Conservation (phyloP, 2,797 vertebrate species). For the Rhinophrynus dorsalis region DNA sequence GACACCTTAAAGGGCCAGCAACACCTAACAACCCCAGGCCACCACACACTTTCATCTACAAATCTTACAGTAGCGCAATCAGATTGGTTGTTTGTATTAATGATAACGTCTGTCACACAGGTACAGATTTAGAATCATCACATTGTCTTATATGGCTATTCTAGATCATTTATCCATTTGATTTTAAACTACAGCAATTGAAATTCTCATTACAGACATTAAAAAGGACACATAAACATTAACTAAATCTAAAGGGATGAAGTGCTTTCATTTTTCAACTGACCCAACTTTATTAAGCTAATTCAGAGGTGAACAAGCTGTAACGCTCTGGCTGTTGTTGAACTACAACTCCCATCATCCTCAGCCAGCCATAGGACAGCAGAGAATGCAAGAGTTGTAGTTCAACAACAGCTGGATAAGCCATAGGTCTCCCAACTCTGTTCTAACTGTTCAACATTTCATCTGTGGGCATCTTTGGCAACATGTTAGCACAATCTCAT, state of each 20-base stretch:
- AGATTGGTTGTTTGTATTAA: constrained; percentile 86
- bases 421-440: no score
- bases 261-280: constrained; percentile 64
- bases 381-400: no score
- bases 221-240: constrained; percentile 90
- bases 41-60: constrained; percentile 84
- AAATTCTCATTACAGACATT: constrained; percentile 90
- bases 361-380: no score
- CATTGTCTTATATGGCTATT: constrained; percentile 95
- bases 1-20: no score
- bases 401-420: no score
- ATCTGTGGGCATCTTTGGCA: constrained; percentile 51
- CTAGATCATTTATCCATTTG: constrained; percentile 96
- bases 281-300: constrained; percentile 61
- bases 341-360: no score
- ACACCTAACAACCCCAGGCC: no score
- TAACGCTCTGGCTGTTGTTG: no score
- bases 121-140: constrained; percentile 89
- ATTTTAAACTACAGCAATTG: constrained; percentile 87
- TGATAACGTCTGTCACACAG: constrained; percentile 87
- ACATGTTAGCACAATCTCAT: constrained; percentile 55
- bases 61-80: constrained; percentile 86
- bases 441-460: constrained; percentile 48
- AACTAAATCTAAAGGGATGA: constrained; percentile 87
- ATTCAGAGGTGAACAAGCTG: no score